phyloP scores from a whole-genome alignment of 2,113 vertebrate genomes.

The Sorex fumeus region DNA sequence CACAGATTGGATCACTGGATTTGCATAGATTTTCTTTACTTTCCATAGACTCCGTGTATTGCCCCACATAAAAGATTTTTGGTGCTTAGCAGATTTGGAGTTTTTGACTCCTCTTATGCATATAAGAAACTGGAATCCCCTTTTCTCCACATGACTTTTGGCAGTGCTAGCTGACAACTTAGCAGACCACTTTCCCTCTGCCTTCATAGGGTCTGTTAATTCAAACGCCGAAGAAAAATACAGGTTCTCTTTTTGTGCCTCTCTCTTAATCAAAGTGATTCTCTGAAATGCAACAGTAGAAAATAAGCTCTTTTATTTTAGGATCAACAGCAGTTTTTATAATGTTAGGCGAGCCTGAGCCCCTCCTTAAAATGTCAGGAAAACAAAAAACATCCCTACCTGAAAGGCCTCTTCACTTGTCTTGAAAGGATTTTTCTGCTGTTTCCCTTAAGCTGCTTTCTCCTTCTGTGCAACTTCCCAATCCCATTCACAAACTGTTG shows the following conservation, averaged over 20 bases:
- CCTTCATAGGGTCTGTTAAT: slow-evolving; percentile 62
- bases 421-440: slow-evolving; percentile 86
- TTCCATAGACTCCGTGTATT: slow-evolving; percentile 51
- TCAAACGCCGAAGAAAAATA: slow-evolving; percentile 54
- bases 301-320: slow-evolving; percentile 74
- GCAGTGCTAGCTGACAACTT: slow-evolving; percentile 3
- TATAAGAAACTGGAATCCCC: neutral
- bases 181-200: slow-evolving; percentile 53
- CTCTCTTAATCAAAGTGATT: slow-evolving; percentile 77
- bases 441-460: slow-evolving; percentile 89
- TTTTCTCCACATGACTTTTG: neutral
- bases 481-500: slow-evolving; percentile 91
- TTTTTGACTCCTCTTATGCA: slow-evolving; percentile 59
- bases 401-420: slow-evolving; percentile 82
- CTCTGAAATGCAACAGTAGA: slow-evolving; percentile 72
- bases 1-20: slow-evolving; percentile 70
- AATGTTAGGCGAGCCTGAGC: slow-evolving; percentile 72
- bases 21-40: slow-evolving; percentile 79
- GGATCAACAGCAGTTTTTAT: slow-evolving; percentile 74
- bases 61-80: slow-evolving; percentile 29
- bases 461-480: slow-evolving; percentile 89
- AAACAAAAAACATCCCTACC: slow-evolving; percentile 84
- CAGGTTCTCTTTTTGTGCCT: slow-evolving; percentile 70
- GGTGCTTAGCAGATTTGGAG: slow-evolving; percentile 10
- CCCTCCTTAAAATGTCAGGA: slow-evolving; percentile 75